phyloP scores from a whole-genome alignment of 37 sponge, comb jelly and placozoan species.

The Mnemiopsis leidyi region DNA sequence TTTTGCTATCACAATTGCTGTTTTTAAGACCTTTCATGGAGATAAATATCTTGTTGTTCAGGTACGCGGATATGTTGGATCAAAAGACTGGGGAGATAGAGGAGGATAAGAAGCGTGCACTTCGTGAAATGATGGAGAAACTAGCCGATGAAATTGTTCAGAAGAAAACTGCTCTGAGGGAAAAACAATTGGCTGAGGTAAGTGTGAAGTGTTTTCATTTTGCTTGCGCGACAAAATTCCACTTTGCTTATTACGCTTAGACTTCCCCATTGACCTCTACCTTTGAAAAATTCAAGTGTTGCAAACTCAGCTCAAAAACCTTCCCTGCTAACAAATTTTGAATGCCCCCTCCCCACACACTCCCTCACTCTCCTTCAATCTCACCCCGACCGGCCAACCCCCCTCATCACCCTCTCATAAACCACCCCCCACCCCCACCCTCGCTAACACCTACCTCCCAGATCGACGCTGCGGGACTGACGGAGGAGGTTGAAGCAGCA shows the following conservation, averaged over 20 bases:
- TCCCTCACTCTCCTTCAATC: no score
- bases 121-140: not conserved
- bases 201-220: not conserved
- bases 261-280: no score
- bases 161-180: not conserved
- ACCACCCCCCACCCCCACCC: not conserved
- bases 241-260: not conserved
- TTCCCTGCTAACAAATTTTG: not conserved
- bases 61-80: not conserved
- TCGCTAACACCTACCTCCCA: not conserved
- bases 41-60: no score
- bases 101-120: not conserved
- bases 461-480: slow-evolving; percentile 27
- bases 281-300: no score
- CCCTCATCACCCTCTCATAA: not conserved
- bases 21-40: no score
- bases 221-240: not conserved
- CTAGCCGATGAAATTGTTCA: slow-evolving; percentile 15
- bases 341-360: no score
- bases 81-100: not conserved
- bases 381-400: no score
- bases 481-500: not conserved
- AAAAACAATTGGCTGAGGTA: slow-evolving; percentile 8
- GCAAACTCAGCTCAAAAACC: no score
- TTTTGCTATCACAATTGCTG: no score